Evolutionary conservation across 2,888 invertebrate genomes (phyloP).

Genomic region (Luperina testacea): DNA sequence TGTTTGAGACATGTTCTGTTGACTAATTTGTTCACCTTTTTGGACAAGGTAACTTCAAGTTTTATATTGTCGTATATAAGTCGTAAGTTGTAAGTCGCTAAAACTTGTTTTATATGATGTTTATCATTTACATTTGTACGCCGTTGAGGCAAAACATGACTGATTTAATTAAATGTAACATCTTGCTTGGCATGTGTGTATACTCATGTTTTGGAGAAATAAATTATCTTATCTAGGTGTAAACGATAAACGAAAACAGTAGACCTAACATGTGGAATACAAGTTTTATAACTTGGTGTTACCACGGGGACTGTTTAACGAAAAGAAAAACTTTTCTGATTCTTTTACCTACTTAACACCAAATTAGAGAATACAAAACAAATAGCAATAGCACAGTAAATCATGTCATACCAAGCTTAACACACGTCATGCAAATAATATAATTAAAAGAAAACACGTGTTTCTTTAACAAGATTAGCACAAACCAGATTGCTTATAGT

Average conservation of each 20-base stretch:
- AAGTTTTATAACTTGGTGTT: background rate
- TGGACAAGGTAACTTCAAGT: background rate
- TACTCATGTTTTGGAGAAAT: background rate
- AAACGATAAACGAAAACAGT: background rate
- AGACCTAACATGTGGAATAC: background rate
- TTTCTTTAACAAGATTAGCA: conserved; percentile 40
- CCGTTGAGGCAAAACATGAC: background rate
- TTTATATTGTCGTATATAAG: background rate
- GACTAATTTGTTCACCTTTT: background rate
- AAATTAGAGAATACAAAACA: background rate
- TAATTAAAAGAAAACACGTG: background rate
- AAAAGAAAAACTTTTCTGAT: background rate
- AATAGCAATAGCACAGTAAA: background rate
- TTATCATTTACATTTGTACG: background rate
- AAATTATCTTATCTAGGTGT: background rate
- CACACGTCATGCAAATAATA: background rate
- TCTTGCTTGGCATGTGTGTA: background rate
- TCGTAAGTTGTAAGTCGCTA: too few species aligned
- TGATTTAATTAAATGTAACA: background rate
- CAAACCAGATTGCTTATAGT: conserved; percentile 22
- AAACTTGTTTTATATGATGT: background rate
- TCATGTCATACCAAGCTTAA: background rate
- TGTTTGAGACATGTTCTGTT: background rate
- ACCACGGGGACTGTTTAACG: too few species aligned
- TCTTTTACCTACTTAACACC: background rate